Evolutionary conservation across 1,140 invertebrate genomes (phyloP).

Genomic region (Holcopasites calliopsidis): DNA sequence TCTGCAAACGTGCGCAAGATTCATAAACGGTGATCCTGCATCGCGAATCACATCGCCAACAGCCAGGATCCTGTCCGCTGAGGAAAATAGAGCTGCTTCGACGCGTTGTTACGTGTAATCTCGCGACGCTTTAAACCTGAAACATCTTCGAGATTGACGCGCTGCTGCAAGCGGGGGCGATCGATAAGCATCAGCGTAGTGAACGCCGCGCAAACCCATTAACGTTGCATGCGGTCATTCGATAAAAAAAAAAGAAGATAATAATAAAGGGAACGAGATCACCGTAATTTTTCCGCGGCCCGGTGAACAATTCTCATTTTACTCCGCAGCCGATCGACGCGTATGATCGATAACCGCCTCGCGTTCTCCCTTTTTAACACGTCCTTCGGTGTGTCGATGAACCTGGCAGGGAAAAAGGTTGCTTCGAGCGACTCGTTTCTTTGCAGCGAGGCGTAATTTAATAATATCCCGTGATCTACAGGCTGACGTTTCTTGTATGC

Average conservation of each 20-base stretch:
- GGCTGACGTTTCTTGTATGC: not conserved
- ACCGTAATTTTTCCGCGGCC: not conserved
- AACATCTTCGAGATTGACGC: slow-evolving; percentile 29
- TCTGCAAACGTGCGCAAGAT: too few species aligned
- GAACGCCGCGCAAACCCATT: slow-evolving; percentile 32
- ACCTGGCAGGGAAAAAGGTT: not conserved
- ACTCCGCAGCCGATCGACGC: slow-evolving; percentile 11
- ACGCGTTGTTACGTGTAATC: not conserved
- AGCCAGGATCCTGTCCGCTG: not conserved
- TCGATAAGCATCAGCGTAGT: slow-evolving; percentile 42
- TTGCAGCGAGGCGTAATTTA: not conserved
- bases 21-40: too few species aligned
- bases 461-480: slow-evolving; percentile 11
- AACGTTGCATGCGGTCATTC: slow-evolving; percentile 7
- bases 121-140: not conserved
- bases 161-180: not conserved
- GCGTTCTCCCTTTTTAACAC: not conserved
- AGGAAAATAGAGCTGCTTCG: slow-evolving; percentile 14
- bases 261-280: slow-evolving; percentile 34
- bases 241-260: slow-evolving; percentile 18
- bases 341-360: slow-evolving; percentile 6
- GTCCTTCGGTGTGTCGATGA: not conserved
- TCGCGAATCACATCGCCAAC: too few species aligned
- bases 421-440: not conserved
- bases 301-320: slow-evolving; percentile 12